These are phyloP conservation scores for Hippasteria phrygiana DNA, from an alignment of 53 echinoderm and acorn worm species.

Conservation along the genomic window DNA sequence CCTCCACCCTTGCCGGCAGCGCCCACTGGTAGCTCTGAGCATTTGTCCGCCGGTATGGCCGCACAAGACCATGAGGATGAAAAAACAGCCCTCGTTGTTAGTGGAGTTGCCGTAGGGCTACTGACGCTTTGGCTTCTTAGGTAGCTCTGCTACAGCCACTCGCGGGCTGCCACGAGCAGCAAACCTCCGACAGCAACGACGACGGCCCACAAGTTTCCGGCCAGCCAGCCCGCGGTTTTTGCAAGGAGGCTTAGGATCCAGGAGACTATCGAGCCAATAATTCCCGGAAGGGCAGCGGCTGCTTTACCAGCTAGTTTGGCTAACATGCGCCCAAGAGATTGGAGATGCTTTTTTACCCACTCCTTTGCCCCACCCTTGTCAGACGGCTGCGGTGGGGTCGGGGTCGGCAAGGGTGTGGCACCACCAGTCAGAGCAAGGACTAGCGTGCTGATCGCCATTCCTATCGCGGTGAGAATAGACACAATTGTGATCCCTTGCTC, in stretches of 20 bases:
- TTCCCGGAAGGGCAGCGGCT: constrained; percentile 17
- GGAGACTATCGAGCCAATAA: constrained; percentile 2
- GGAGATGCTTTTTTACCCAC: constrained; percentile 21
- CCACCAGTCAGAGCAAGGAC: constrained; percentile 42
- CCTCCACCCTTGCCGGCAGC: neutral
- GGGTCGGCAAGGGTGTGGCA: neutral
- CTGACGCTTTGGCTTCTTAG: too few species aligned
- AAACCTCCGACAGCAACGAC: constrained; percentile 10
- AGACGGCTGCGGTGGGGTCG: neutral
- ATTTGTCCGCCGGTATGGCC: neutral
- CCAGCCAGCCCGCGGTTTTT: constrained; percentile 8
- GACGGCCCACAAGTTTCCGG: too few species aligned
- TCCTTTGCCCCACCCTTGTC: constrained; percentile 38
- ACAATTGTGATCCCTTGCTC: constrained; percentile 56
- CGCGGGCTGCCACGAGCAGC: neutral
- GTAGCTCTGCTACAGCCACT: neutral
- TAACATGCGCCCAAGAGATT: constrained; percentile 14
- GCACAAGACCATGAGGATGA: neutral
- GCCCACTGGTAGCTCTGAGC: neutral
- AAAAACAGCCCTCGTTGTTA: neutral
- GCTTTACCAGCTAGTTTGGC: constrained; percentile 29
- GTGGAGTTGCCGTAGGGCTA: neutral
- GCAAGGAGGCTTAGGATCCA: constrained; percentile 1
- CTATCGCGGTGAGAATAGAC: constrained; percentile 19
- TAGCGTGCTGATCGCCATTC: neutral